phyloP scores from a whole-genome alignment of 2,888 invertebrate genomes.

The Julus scanicus region DNA sequence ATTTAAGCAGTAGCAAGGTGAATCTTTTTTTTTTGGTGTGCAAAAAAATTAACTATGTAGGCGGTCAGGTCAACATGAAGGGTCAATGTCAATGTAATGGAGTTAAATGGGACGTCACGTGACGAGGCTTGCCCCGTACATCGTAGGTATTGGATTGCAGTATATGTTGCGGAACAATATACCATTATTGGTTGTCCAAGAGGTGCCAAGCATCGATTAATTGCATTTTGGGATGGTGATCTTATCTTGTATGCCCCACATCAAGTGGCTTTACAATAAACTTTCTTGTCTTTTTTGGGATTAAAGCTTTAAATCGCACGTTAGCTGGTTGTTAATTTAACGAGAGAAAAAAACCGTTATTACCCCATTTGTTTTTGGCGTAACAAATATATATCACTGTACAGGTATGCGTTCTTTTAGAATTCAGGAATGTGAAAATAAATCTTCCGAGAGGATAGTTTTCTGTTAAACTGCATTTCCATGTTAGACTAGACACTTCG shows the following conservation, averaged over 20 bases:
- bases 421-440: neutral
- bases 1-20: slow-evolving; percentile 37
- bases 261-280: neutral
- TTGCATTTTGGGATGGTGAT: neutral
- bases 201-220: neutral
- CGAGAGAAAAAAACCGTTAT: neutral
- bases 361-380: slow-evolving; percentile 28
- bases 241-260: neutral
- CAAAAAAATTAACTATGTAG: slow-evolving; percentile 18
- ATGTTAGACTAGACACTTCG: neutral
- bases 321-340: slow-evolving; percentile 26
- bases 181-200: neutral
- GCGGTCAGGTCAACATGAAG: slow-evolving; percentile 10
- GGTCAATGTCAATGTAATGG: slow-evolving; percentile 47
- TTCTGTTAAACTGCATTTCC: neutral
- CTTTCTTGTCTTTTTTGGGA: neutral
- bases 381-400: neutral
- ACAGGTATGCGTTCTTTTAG: neutral
- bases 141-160: neutral
- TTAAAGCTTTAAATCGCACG: neutral
- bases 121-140: neutral
- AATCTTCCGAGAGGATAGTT: neutral
- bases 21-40: neutral
- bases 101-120: slow-evolving; percentile 45
- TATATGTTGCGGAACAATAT: neutral